phyloP scores from a whole-genome alignment of 2,797 vertebrate genomes.

The Acrossocheilus fasciatus region DNA sequence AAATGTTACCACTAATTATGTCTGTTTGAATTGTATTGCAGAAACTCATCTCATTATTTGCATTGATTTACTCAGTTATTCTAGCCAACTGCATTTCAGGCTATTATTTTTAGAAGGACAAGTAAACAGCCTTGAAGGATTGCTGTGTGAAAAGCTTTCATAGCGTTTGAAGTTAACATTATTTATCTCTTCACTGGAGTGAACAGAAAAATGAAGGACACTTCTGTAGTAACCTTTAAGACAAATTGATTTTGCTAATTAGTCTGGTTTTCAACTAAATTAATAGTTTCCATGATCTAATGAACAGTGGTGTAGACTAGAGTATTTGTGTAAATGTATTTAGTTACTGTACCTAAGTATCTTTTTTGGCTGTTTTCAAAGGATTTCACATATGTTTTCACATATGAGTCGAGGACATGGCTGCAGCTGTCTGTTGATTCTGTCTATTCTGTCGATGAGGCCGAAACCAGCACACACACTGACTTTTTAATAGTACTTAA shows the following conservation, averaged over 20 bases:
- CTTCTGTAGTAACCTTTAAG: not conserved
- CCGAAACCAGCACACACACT: not conserved
- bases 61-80: not conserved
- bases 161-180: not conserved
- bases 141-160: not conserved
- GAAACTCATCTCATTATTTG: not conserved
- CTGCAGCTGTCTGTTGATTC: not conserved
- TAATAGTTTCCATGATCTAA: not conserved
- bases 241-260: not conserved
- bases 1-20: constrained; percentile 18
- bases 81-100: not conserved
- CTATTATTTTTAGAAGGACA: constrained; percentile 1
- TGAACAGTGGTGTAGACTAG: not conserved
- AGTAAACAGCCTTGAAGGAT: not conserved
- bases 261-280: not conserved
- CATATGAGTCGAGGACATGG: not conserved
- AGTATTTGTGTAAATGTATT: not conserved
- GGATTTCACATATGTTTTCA: not conserved
- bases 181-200: not conserved
- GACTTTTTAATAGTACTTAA: not conserved
- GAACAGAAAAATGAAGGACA: not conserved
- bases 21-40: not conserved
- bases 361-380: not conserved
- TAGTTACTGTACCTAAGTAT: not conserved
- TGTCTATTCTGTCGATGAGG: not conserved